Conservation (phyloP, 2,888 invertebrate genomes). For the Erebia aethiops region DNA sequence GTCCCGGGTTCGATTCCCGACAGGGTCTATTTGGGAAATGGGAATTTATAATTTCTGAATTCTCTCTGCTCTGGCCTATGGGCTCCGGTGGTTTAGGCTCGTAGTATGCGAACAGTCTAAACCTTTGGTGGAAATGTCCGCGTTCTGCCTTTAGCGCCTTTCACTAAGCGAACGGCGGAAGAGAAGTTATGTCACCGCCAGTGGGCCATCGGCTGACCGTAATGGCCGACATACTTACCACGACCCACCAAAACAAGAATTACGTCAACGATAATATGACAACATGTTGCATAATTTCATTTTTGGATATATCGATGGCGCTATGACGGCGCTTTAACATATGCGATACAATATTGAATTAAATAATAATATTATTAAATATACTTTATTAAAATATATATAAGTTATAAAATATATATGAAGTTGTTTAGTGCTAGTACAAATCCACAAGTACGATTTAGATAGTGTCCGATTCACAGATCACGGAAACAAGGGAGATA, state of each 20-base stretch:
- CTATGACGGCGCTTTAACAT: slow-evolving; percentile 35
- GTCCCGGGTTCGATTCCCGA: too few relatives aligned
- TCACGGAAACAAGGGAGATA: too few relatives aligned
- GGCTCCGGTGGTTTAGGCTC: too few relatives aligned
- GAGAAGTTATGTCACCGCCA: slow-evolving; percentile 75
- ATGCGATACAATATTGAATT: slow-evolving; percentile 3
- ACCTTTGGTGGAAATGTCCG: slow-evolving; percentile 25
- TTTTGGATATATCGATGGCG: slow-evolving; percentile 55
- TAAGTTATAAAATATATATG: too few relatives aligned
- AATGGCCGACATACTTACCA: slow-evolving; percentile 78
- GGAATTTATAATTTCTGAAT: too few relatives aligned
- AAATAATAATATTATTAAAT: too few relatives aligned
- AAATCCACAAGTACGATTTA: too few relatives aligned
- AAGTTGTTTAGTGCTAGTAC: too few relatives aligned
- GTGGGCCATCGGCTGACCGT: slow-evolving; percentile 78
- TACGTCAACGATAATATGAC: slow-evolving; percentile 72
- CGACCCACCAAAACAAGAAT: slow-evolving; percentile 77
- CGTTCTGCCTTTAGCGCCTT: slow-evolving; percentile 43
- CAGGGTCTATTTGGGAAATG: too few relatives aligned
- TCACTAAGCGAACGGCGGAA: slow-evolving; percentile 69
- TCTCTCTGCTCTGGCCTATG: too few relatives aligned
- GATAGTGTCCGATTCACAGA: too few relatives aligned
- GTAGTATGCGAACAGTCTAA: neutral
- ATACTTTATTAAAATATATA: too few relatives aligned
- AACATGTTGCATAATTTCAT: slow-evolving; percentile 67